A percentile compares a stretch with the other conserved stretches of the same genome.
These are phyloP conservation scores for Vulpes vulpes DNA, from an alignment of 2,113 vertebrate genomes.

Conservation along the genomic window DNA sequence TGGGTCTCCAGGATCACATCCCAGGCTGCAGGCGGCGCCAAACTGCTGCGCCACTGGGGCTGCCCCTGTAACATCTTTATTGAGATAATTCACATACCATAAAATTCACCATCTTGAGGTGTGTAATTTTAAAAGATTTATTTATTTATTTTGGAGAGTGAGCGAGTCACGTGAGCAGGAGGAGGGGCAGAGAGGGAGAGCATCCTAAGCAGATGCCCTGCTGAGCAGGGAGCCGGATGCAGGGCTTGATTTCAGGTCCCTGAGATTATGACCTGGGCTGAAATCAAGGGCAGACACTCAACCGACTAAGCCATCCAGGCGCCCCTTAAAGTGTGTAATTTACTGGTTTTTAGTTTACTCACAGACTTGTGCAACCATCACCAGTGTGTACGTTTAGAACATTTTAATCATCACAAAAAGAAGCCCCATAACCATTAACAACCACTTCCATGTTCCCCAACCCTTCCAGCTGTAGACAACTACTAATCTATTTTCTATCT, in stretches of 20 bases:
- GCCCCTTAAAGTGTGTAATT: neutral
- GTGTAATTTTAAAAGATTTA: neutral
- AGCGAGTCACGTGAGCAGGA: neutral
- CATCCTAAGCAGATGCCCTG: neutral
- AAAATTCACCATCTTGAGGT: neutral
- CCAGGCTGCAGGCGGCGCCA: too few relatives aligned
- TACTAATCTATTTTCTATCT: neutral
- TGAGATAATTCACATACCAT: conserved; percentile 13
- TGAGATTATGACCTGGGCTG: neutral
- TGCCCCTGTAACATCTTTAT: neutral
- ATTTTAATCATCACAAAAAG: conserved; percentile 22
- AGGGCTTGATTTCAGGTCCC: neutral
- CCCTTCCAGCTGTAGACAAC: neutral
- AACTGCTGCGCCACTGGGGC: too few relatives aligned
- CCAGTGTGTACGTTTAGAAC: neutral
- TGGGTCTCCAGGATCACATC: too few relatives aligned
- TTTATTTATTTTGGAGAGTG: neutral
- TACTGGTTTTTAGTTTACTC: conserved; percentile 36
- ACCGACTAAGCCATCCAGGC: neutral
- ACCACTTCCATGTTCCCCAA: neutral
- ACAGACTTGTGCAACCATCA: neutral
- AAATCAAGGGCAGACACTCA: neutral
- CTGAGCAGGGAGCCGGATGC: neutral
- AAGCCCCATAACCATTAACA: neutral
- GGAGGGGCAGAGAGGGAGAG: neutral